Percentiles rank a stretch among this genome's conserved stretches.
Conservation (phyloP, 2,888 invertebrate species). For the Melanotus villosus region DNA sequence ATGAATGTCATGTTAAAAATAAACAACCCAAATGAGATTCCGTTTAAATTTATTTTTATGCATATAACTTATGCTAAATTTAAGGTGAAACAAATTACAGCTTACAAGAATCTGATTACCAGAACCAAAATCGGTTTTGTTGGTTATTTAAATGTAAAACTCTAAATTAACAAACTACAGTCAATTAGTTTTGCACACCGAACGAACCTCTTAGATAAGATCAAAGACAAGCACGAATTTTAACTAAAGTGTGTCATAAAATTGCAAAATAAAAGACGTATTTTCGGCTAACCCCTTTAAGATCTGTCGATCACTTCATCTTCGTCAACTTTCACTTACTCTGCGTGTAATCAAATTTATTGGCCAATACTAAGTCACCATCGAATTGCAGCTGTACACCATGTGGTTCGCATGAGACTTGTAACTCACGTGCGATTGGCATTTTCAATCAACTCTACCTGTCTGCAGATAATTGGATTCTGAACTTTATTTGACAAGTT, state of each 20-base stretch:
- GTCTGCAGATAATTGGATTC: constrained; percentile 59
- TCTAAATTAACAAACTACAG: too few species aligned
- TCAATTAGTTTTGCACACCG: too few species aligned
- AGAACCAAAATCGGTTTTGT: too few species aligned
- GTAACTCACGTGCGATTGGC: constrained; percentile 54
- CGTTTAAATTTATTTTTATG: too few species aligned
- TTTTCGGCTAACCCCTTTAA: background rate
- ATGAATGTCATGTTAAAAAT: too few species aligned
- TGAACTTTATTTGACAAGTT: constrained; percentile 58
- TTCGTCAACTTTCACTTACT: constrained; percentile 26
- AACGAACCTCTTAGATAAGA: too few species aligned
- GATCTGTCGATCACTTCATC: constrained; percentile 22
- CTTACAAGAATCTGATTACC: too few species aligned
- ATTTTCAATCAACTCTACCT: constrained; percentile 59
- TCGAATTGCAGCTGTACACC: constrained; percentile 29
- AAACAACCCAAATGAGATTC: too few species aligned
- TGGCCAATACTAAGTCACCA: constrained; percentile 24
- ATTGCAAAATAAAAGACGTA: background rate
- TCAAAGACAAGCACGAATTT: too few species aligned
- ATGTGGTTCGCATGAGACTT: constrained; percentile 33
- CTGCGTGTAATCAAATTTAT: constrained; percentile 29
- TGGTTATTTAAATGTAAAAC: too few species aligned
- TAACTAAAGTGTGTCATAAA: background rate
- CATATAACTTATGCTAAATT: too few species aligned
- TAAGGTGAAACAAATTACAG: too few species aligned